Percentiles rank a stretch among this genome's conserved stretches.
These are phyloP conservation scores for Ischnura elegans DNA, from an alignment of 2,888 invertebrate species.

Conservation along the genomic window DNA sequence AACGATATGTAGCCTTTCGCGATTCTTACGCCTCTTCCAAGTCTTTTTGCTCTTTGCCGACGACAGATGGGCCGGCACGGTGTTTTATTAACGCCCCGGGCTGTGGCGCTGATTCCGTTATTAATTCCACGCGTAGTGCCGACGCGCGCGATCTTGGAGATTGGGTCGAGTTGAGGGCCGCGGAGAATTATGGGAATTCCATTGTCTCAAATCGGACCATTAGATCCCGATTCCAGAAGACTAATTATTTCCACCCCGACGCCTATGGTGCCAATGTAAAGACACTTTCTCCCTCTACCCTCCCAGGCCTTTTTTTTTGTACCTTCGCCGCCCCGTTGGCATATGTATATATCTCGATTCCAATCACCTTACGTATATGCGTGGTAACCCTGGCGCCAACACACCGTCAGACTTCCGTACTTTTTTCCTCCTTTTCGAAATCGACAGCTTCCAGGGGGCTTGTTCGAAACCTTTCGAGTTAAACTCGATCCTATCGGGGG, in stretches of 20 bases:
- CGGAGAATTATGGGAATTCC: constrained; percentile 25
- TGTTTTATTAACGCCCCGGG: not conserved
- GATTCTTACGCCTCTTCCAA: not conserved
- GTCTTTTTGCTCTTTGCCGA: not conserved
- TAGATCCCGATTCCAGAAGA: not conserved
- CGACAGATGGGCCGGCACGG: not conserved
- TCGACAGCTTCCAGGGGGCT: not conserved
- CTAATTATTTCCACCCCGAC: constrained; percentile 17
- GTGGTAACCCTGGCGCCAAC: not conserved
- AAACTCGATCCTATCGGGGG: not conserved
- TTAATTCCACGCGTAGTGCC: not conserved
- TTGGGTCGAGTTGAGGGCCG: not conserved
- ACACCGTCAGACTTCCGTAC: not conserved
- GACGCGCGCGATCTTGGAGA: not conserved
- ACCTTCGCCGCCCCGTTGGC: not conserved
- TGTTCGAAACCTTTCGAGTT: no score
- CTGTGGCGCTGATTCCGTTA: not conserved
- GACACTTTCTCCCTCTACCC: not conserved
- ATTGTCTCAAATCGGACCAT: constrained; percentile 8
- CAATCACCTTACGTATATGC: not conserved
- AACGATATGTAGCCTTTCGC: not conserved
- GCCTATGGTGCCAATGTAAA: constrained; percentile 20
- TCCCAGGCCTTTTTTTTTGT: not conserved
- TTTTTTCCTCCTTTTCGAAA: not conserved
- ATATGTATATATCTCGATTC: not conserved